Evolutionary conservation across 1,140 invertebrate species (phyloP), one percentile per base, ranked within the genome.

Genomic region (Proctacanthus coquilletti): DNA sequence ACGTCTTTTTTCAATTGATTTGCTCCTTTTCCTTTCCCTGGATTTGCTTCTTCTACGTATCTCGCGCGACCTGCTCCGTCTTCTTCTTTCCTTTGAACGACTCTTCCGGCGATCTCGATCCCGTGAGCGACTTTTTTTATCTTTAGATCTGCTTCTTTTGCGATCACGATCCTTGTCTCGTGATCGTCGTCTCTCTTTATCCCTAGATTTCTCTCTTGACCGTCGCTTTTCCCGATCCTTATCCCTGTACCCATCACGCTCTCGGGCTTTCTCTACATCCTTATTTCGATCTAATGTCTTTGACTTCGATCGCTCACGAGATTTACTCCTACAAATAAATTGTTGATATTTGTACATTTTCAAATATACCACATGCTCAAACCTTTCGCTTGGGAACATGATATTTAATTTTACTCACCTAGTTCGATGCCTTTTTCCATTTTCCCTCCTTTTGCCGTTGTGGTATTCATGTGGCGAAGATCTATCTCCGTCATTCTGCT

Each of bases 41-140:
- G 5, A 62, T 62, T 36, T 18, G 13, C 18, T 20, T 34, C 33
- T 18, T n/a, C n/a, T n/a, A n/a, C n/a, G n/a, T n/a, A n/a, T n/a
- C n/a, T 35, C 18, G 11, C 54, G 54, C 23, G 23, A 27, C 23
- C 23, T 8, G 13, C 23, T 27, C 4, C 62, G 65, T 53, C 50
- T 62, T 54, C 60, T 51, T 54, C 59, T 53, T 25, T 72, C 69
- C 44, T 61, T 63, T 21, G 67, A 72, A 35, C 64, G 58, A 38
- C 65, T 69, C 14, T 69, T 59, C 45, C 60, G 43, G 9, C 30
- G 5, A 6, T 32, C 30, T 13, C 53, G 48, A 39, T 51, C 52
- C 10, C 49, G 35, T 0, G 18, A 44, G n/a, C 51, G 49, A 17
- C 44, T 45, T 21, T 46, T 40, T 32, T 61, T 61, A 38, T 72